These are phyloP conservation scores for Xiphophorus birchmanni DNA, from an alignment of 2,797 vertebrate genomes.

Conservation along the genomic window DNA sequence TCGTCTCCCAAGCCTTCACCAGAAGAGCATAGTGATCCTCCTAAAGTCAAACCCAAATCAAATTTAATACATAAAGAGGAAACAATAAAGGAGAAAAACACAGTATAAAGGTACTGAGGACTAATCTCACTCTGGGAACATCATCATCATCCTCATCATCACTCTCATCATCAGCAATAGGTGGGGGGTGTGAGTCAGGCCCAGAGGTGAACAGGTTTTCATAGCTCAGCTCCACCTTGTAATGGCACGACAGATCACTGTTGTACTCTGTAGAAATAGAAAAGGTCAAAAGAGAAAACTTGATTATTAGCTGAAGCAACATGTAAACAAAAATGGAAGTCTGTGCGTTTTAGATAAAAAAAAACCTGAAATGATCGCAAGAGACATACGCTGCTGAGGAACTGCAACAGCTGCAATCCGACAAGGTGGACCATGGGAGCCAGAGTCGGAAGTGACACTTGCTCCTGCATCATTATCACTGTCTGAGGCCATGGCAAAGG, in stretches of 20 bases:
- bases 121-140: slow-evolving; percentile 86
- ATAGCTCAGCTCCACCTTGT: slow-evolving; percentile 96
- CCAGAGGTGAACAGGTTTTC: slow-evolving; percentile 97
- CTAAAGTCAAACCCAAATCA: slow-evolving; percentile 69
- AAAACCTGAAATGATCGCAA: not conserved
- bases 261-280: slow-evolving; percentile 88
- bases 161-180: slow-evolving; percentile 95
- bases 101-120: not conserved
- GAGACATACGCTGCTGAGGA: slow-evolving; percentile 89
- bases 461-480: slow-evolving; percentile 97
- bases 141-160: slow-evolving; percentile 97
- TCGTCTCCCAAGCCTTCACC: slow-evolving; percentile 99
- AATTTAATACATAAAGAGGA: slow-evolving; percentile 3
- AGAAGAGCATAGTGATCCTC: slow-evolving; percentile 97
- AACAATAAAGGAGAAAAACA: not conserved
- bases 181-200: slow-evolving; percentile 91
- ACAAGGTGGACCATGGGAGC: slow-evolving; percentile 94
- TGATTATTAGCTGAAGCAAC: slow-evolving; percentile 18
- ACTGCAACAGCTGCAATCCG: slow-evolving; percentile 93
- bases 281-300: slow-evolving; percentile 18
- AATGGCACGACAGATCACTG: slow-evolving; percentile 93
- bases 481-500: slow-evolving; percentile 98
- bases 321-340: slow-evolving; percentile 4
- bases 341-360: not conserved
- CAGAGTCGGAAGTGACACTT: slow-evolving; percentile 94